Evolutionary conservation across 2,113 vertebrate genomes (phyloP), one percentile per base, ranked within the genome.

Genomic region (Amblyornis subalaris): DNA sequence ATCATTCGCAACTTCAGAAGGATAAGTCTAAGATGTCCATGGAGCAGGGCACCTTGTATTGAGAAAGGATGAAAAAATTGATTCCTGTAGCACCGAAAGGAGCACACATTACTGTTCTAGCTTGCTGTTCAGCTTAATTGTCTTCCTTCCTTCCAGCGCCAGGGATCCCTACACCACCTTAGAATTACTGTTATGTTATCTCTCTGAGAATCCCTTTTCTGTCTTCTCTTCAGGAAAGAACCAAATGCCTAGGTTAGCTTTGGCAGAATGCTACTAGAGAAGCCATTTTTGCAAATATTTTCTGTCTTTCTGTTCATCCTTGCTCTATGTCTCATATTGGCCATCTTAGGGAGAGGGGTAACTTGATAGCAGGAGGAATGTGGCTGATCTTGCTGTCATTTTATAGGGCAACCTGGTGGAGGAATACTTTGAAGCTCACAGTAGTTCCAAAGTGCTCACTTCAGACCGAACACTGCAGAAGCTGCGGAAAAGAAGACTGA

Each of bases 371-470:
- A 73, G 54, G 31, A 91, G 33, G 16, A 71, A 4, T 20, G 38
- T 77, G 79, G 73, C 61, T 96, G 33, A 94, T 67, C 50, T 96
- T 62, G 36, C 40, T 96, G 22, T 90, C 13, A 10, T 16, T 76
- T 97, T 97, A 48, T 89, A 99, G 98, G 97, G 91, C 94, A 98
- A 95, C 88, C 97, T 99, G 95, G 98, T 99, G 38, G 99, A 99
- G 94, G 99, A 99, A 65, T 99, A 99, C 93, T 99, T 99, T 88
- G 99, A 99, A 96, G 99, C 99, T 88, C 99, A 99, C 29, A 98
- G 99, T 95, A 99, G 98, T 97, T 99, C 99, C 33, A 99, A 99
- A 96, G 99, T 99, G 47, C 93, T 99, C 90, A 99, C 99, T 3
- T 99, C 99, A 2, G 99, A 99, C 85, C 98, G 98, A 94, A 99